phyloP scores from a whole-genome alignment of 2,888 invertebrate genomes.

The Hirtodrosophila alboralis region DNA sequence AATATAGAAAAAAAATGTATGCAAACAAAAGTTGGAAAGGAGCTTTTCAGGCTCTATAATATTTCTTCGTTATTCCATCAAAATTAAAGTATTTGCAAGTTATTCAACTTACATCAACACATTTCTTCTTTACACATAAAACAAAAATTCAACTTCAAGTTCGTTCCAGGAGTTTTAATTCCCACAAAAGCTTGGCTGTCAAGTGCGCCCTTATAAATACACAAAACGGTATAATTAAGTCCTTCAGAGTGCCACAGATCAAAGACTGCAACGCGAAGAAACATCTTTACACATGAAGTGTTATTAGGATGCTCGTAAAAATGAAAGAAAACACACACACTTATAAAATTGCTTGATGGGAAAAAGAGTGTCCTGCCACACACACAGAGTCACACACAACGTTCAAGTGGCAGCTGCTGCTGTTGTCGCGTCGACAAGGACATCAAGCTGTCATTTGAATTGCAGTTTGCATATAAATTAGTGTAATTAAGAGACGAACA shows the following conservation, averaged over 20 bases:
- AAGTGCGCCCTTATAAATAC: slow-evolving; percentile 18
- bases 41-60: too few relatives aligned
- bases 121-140: neutral
- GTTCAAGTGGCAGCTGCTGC: slow-evolving; percentile 38
- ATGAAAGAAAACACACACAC: slow-evolving; percentile 1
- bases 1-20: too few relatives aligned
- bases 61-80: neutral
- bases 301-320: slow-evolving; percentile 29
- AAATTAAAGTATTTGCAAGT: neutral
- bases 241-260: slow-evolving; percentile 16
- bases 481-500: slow-evolving; percentile 60
- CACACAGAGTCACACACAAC: slow-evolving; percentile 1
- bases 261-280: slow-evolving; percentile 15
- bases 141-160: neutral
- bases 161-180: neutral
- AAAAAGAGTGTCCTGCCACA: neutral
- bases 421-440: slow-evolving; percentile 20
- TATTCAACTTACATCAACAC: neutral
- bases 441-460: slow-evolving; percentile 27
- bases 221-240: slow-evolving; percentile 32
- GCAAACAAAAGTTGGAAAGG: too few relatives aligned
- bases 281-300: slow-evolving; percentile 16
- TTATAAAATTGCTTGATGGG: slow-evolving; percentile 11
- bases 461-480: slow-evolving; percentile 68
- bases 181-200: neutral